phyloP scores from a whole-genome alignment of 1,140 invertebrate genomes.

The Magallana angulata region DNA sequence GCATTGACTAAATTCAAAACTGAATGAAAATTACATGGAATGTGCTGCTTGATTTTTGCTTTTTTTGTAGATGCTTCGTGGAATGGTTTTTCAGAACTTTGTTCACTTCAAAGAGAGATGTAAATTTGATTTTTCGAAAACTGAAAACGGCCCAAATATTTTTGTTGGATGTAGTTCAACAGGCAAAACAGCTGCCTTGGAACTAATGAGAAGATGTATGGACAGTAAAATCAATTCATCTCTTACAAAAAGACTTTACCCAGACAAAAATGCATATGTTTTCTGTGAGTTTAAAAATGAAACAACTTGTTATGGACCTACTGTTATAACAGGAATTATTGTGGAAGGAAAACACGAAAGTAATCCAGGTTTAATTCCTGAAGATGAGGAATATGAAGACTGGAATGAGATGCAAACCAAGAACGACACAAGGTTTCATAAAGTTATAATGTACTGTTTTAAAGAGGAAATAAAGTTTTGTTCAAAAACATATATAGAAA shows the following conservation, averaged over 20 bases:
- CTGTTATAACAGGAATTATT: not conserved
- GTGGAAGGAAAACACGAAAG: not conserved
- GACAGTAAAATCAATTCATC: slow-evolving; percentile 2
- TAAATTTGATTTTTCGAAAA: not conserved
- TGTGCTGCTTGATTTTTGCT: too few relatives aligned
- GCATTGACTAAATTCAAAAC: too few relatives aligned
- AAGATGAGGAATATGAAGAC: not conserved
- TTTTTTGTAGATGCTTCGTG: not conserved
- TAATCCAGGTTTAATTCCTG: not conserved
- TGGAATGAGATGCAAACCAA: not conserved
- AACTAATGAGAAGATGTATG: slow-evolving; percentile 42
- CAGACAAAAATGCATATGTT: not conserved
- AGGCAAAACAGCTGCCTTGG: slow-evolving; percentile 42
- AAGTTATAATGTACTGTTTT: too few relatives aligned
- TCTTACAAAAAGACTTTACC: not conserved
- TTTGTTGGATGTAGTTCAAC: slow-evolving; percentile 40
- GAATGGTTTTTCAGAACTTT: not conserved
- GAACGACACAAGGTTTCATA: not conserved
- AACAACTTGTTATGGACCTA: not conserved
- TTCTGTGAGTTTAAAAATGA: not conserved
- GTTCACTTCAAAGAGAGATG: not conserved
- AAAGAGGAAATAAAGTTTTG: too few relatives aligned
- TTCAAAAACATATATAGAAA: too few relatives aligned
- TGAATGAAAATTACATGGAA: too few relatives aligned
- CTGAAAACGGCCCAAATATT: not conserved